phyloP scores from a whole-genome alignment of 1,140 invertebrate species.

The Drosophila novamexicana region DNA sequence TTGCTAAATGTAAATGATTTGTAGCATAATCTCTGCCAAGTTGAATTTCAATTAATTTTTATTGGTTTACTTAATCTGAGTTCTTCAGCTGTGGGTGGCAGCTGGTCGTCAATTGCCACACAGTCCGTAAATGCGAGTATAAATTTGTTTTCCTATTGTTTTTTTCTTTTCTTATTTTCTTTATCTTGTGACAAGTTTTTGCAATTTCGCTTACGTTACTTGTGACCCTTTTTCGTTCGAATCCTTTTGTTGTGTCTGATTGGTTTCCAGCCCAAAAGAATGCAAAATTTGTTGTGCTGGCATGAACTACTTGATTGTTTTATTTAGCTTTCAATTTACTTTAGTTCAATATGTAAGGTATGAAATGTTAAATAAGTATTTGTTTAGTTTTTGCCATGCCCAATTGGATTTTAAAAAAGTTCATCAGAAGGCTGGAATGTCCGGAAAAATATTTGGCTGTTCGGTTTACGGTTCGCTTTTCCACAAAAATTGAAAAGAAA shows the following conservation, averaged over 20 bases:
- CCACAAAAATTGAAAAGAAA: too few species aligned
- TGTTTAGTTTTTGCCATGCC: background rate
- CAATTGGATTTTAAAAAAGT: background rate
- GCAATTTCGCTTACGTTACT: constrained; percentile 14
- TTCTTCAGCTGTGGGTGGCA: background rate
- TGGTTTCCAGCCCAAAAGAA: constrained; percentile 36
- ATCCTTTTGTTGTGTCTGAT: constrained; percentile 40
- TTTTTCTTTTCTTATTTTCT: constrained; percentile 1
- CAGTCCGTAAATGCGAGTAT: constrained; percentile 1
- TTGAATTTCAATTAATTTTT: constrained; percentile 12
- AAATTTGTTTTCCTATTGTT: constrained; percentile 27
- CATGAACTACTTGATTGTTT: background rate
- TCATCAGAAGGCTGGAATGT: too few species aligned
- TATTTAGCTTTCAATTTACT: constrained; percentile 3
- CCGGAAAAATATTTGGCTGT: too few species aligned
- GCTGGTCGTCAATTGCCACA: constrained; percentile 3
- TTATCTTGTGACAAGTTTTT: constrained; percentile 14
- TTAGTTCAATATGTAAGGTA: background rate
- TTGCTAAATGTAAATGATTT: background rate
- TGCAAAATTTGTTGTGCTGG: constrained; percentile 10
- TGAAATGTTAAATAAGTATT: background rate
- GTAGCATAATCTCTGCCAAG: too few species aligned
- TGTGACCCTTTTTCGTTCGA: constrained; percentile 38
- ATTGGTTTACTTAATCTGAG: background rate
- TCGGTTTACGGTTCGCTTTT: too few species aligned